Evolutionary conservation across 2,888 invertebrate genomes (phyloP).

Genomic region (Lycaena phlaeas): DNA sequence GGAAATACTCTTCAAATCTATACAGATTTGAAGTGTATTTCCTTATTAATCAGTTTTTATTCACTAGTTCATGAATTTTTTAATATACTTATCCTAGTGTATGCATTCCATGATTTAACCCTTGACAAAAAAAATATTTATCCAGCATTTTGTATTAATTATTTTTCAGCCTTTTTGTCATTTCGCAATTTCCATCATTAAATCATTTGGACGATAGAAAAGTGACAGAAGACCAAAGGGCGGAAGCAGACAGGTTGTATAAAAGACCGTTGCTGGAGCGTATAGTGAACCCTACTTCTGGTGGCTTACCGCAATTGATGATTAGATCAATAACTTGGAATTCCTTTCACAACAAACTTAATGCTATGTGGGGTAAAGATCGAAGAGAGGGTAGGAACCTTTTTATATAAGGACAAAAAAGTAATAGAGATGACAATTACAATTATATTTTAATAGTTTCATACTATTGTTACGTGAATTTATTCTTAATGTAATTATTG

Average conservation of each 20-base stretch:
- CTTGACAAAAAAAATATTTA: too few species aligned
- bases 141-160: too few species aligned
- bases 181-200: constrained; percentile 80
- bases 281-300: constrained; percentile 36
- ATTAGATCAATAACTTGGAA: constrained; percentile 43
- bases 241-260: constrained; percentile 76
- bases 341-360: constrained; percentile 38
- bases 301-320: constrained; percentile 39
- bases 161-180: constrained; percentile 77
- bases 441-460: too few species aligned
- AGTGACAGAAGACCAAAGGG: constrained; percentile 77
- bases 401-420: constrained; percentile 21
- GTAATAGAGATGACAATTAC: too few species aligned
- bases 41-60: too few species aligned
- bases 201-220: constrained; percentile 80
- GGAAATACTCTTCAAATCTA: too few species aligned
- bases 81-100: too few species aligned
- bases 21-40: too few species aligned
- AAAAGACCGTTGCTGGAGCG: constrained; percentile 74
- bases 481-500: too few species aligned
- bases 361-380: constrained; percentile 36
- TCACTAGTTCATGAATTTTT: too few species aligned
- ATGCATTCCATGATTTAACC: too few species aligned
- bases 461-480: too few species aligned
- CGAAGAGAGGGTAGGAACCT: constrained; percentile 35